These are phyloP conservation scores for Botrylloides violaceus DNA, from an alignment of 23 tunicate species.

Conservation along the genomic window DNA sequence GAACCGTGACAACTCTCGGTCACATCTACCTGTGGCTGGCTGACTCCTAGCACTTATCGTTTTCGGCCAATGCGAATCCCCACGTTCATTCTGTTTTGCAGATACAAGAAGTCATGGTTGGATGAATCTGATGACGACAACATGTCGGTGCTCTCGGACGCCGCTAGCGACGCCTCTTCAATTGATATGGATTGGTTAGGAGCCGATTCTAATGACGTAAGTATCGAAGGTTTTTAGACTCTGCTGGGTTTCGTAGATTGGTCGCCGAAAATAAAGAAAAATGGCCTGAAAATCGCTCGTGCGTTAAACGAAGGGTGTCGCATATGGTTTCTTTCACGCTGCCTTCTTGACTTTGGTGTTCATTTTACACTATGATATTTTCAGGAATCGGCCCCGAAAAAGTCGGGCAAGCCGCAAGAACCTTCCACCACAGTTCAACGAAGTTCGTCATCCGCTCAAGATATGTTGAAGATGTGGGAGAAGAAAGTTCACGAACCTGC, in stretches of 20 bases:
- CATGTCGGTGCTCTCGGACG: constrained; percentile 13
- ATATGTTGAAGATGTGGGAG: constrained; percentile 28
- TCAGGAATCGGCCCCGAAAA: neutral
- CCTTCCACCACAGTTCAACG: neutral
- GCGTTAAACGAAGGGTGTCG: too few relatives aligned
- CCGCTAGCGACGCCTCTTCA: constrained; percentile 9
- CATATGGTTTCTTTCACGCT: too few relatives aligned
- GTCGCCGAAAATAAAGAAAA: too few relatives aligned
- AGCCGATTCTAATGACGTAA: constrained; percentile 7
- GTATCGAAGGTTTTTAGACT: too few relatives aligned
- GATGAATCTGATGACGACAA: constrained; percentile 1
- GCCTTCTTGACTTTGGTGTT: neutral
- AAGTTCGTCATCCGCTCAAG: constrained; percentile 1
- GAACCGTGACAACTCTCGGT: too few relatives aligned
- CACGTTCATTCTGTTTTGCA: neutral
- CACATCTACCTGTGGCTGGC: too few relatives aligned
- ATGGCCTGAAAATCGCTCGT: too few relatives aligned
- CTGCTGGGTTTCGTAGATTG: too few relatives aligned
- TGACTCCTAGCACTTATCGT: too few relatives aligned
- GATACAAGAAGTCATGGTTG: constrained; percentile 7
- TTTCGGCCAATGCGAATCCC: too few relatives aligned
- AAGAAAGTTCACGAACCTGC: too few relatives aligned
- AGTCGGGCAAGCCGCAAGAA: neutral
- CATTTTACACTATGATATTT: neutral
- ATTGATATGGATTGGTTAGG: constrained; percentile 23